Conservation (phyloP, 2,113 vertebrate genomes). For the Phaethon lepturus region DNA sequence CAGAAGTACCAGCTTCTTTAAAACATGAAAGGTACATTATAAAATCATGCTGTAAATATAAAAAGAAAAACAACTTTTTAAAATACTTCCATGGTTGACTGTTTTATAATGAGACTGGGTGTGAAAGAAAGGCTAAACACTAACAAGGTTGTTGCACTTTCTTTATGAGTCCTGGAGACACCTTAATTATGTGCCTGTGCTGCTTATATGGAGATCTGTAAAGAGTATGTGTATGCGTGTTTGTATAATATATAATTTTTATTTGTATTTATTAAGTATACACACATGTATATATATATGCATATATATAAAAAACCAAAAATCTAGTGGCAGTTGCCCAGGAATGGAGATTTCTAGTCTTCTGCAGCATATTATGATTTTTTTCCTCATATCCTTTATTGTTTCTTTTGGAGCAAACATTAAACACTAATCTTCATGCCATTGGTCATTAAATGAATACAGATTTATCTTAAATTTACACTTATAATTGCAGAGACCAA, state of each 20-base stretch:
- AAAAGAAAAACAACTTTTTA: constrained; percentile 59
- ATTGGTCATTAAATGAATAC: not conserved
- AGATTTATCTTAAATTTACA: not conserved
- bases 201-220: constrained; percentile 56
- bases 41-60: constrained; percentile 60
- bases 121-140: constrained; percentile 64
- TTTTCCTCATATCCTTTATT: not conserved
- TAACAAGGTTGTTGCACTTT: constrained; percentile 57
- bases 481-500: not conserved
- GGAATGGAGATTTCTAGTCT: not conserved
- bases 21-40: constrained; percentile 29
- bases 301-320: not conserved
- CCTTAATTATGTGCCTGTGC: constrained; percentile 53
- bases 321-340: not conserved
- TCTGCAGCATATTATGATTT: not conserved
- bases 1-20: constrained; percentile 16
- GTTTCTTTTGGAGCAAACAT: not conserved
- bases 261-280: not conserved
- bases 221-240: not conserved
- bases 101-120: constrained; percentile 55
- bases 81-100: constrained; percentile 63
- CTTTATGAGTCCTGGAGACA: constrained; percentile 56
- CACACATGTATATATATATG: too few relatives aligned
- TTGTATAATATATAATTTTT: not conserved
- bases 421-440: not conserved